A percentile compares a stretch with the other conserved stretches of the same genome.
These are phyloP conservation scores for Betta splendens DNA, from an alignment of 2,797 vertebrate genomes.

Conservation along the genomic window DNA sequence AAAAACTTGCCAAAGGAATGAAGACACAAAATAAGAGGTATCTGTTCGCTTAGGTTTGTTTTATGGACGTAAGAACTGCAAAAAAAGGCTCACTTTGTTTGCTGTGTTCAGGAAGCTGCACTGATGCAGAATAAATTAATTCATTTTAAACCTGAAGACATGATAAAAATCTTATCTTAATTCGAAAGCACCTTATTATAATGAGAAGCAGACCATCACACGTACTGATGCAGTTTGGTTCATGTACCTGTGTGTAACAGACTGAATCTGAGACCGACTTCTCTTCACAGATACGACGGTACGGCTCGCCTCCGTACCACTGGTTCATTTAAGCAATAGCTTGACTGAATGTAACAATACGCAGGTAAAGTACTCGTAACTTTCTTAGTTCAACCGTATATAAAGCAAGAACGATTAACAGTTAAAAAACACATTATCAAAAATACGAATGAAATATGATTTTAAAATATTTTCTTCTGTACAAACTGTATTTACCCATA, in stretches of 20 bases:
- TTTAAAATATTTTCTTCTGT: constrained; percentile 77
- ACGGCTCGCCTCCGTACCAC: background rate
- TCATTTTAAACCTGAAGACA: constrained; percentile 27
- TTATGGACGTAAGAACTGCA: constrained; percentile 21
- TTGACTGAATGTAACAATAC: background rate
- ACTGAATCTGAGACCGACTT: constrained; percentile 6
- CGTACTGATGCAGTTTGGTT: constrained; percentile 15
- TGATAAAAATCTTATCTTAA: constrained; percentile 31
- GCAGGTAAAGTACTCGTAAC: too few species aligned
- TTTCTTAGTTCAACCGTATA: background rate
- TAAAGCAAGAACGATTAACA: constrained; percentile 17
- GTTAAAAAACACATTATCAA: constrained; percentile 41
- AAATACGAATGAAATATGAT: constrained; percentile 52
- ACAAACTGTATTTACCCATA: constrained; percentile 68
- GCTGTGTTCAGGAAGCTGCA: constrained; percentile 33
- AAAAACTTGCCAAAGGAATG: constrained; percentile 62
- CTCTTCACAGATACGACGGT: constrained; percentile 13
- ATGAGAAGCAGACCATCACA: constrained; percentile 7
- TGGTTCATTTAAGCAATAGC: constrained; percentile 1
- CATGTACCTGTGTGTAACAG: background rate
- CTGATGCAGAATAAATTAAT: constrained; percentile 46
- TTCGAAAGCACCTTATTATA: constrained; percentile 38
- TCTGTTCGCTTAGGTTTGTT: constrained; percentile 64
- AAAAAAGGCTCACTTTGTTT: constrained; percentile 1
- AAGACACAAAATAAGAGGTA: constrained; percentile 71